Percentiles rank a stretch among this genome's conserved stretches.
Conservation (phyloP, 2,797 vertebrate genomes). For the Pseudochirops cupreus region DNA sequence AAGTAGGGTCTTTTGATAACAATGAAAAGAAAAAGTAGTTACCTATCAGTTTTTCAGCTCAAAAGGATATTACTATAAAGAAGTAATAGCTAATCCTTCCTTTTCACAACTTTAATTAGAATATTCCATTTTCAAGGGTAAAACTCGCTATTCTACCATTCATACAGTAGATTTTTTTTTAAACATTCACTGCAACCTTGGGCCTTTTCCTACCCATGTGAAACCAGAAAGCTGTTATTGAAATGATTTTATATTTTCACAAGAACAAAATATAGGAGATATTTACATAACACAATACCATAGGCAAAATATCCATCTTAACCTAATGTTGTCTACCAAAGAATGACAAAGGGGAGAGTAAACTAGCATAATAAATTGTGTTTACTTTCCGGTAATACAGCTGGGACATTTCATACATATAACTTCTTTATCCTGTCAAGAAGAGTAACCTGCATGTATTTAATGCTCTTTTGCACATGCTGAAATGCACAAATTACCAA, state of each 20-base stretch:
- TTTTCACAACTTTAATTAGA: constrained; percentile 32
- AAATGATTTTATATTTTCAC: constrained; percentile 68
- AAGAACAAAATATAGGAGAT: constrained; percentile 50
- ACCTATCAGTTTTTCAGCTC: background rate
- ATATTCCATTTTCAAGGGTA: constrained; percentile 5
- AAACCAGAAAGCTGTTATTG: constrained; percentile 55
- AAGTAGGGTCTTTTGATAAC: constrained; percentile 8
- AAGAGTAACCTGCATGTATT: constrained; percentile 49
- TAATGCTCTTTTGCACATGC: constrained; percentile 37
- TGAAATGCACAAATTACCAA: constrained; percentile 57
- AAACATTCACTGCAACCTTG: constrained; percentile 19
- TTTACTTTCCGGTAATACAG: constrained; percentile 57
- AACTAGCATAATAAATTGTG: constrained; percentile 38
- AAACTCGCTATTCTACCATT: background rate
- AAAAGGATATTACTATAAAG: constrained; percentile 2
- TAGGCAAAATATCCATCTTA: constrained; percentile 55
- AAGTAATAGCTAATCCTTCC: constrained; percentile 12
- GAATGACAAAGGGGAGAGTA: constrained; percentile 57
- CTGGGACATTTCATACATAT: background rate
- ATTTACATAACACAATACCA: constrained; percentile 58
- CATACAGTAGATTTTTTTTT: background rate
- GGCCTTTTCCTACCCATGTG: background rate
- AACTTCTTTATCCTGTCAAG: constrained; percentile 60
- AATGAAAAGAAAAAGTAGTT: background rate
- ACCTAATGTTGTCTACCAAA: constrained; percentile 43